Base-by-base conservation (phyloP, 2,888 invertebrate species). In the Trachelus tabidus region DNA sequence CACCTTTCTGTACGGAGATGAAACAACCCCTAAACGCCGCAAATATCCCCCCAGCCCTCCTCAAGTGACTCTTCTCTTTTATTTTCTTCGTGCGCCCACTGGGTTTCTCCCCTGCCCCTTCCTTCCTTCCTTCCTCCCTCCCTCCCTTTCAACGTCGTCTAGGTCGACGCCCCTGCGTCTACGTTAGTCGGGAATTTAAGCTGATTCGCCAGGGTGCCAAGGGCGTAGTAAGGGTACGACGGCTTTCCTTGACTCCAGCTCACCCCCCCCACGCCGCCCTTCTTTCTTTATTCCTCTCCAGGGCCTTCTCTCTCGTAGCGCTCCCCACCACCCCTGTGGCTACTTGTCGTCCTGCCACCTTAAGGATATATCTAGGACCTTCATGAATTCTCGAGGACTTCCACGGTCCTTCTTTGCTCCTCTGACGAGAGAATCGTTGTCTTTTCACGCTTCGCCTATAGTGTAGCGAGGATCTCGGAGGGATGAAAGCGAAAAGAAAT, bases 261-360 rank as follows among this genome's bases (percentile, higher is more conserved):
- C 40, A 40, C 69, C 33, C 11, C n/a, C 74, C 71, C 33, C 68
- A 69, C 11, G 11, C 35, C 75, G 40, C 69, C 34, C 77, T 79
- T 74, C 77, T 75, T 75, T 68, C 73, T 31, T 73, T 80, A 75
- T 69, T 73, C 73, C 75, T 75, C 73, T 40, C 73, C 75, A 76
- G 75, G 69, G 37, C 15, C 37, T 37, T 34, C 34, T 35, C 35
- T 34, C 35, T 34, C 34, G 34, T 15, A 15, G 40, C 4, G 40
- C 40, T 40, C 9, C 35, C 4, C 15, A 1, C 15, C 9, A 40
- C 6, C 9, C 56, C 56, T 56, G 56, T 23, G 56, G 56, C 56
- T 56, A 56, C 56, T 56, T 23, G 23, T 56, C 56, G 56, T 23
- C 56, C 56, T 56, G 56, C 9, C 56, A 56, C 56, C 56, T 56